Percentiles rank a stretch among this genome's conserved stretches.
phyloP scores from a whole-genome alignment of 1,140 invertebrate genomes.

The Drosophila kanapiae region DNA sequence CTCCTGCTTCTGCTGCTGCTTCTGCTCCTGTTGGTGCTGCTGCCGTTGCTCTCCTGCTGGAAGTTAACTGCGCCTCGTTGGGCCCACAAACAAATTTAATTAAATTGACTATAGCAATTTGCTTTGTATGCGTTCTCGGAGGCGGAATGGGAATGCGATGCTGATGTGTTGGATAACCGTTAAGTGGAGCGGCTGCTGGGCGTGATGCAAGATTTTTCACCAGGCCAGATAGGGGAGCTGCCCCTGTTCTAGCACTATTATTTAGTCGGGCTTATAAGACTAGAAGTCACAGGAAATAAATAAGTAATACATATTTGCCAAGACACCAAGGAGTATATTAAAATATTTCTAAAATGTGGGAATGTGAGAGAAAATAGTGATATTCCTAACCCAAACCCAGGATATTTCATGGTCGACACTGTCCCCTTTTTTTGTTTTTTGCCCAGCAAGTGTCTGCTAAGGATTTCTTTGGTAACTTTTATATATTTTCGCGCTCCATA shows the following conservation, averaged over 20 bases:
- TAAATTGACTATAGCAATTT: constrained; percentile 83
- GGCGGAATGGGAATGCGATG: constrained; percentile 52
- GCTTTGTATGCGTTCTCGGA: constrained; percentile 61
- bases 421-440: background rate
- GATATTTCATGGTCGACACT: constrained; percentile 1
- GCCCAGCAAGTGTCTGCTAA: constrained; percentile 10
- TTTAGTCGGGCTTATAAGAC: background rate
- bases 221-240: constrained; percentile 10
- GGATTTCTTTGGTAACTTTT: constrained; percentile 57
- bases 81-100: constrained; percentile 81
- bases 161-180: constrained; percentile 50
- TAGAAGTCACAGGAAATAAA: background rate
- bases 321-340: too few relatives aligned
- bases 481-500: constrained; percentile 61
- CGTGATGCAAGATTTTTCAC: constrained; percentile 40
- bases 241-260: too few relatives aligned
- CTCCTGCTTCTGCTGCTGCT: background rate
- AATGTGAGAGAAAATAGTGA: too few relatives aligned
- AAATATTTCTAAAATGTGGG: too few relatives aligned
- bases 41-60: constrained; percentile 25
- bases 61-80: constrained; percentile 58
- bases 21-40: background rate
- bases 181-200: constrained; percentile 49
- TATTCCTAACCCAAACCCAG: background rate
- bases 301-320: too few relatives aligned